Conservation (phyloP, 2,113 vertebrate species). For the Alaudala cheleensis region DNA sequence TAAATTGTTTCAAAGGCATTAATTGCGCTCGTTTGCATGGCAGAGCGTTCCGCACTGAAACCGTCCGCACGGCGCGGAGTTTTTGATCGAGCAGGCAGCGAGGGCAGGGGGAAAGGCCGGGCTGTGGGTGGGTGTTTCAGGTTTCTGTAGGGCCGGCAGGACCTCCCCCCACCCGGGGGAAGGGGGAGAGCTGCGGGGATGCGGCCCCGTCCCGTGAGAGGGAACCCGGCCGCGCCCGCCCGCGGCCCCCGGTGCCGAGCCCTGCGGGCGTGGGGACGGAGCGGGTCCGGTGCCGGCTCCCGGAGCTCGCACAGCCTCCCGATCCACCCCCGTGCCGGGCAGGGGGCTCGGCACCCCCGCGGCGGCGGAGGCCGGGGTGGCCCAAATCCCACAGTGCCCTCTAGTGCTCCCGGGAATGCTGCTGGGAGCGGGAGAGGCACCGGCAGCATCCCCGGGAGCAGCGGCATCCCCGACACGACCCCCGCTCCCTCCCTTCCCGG, state of each 20-base stretch:
- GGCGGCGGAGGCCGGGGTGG: constrained; percentile 74
- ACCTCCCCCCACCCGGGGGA: not conserved
- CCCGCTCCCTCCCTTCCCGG: not conserved
- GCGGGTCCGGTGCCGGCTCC: not conserved
- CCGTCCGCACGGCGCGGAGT: constrained; percentile 50
- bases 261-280: not conserved
- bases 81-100: constrained; percentile 1
- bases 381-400: constrained; percentile 87
- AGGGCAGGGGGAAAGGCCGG: not conserved
- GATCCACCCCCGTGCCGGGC: not conserved
- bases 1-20: constrained; percentile 78
- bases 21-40: constrained; percentile 73
- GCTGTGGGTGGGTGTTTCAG: not conserved
- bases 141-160: not conserved
- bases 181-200: not conserved
- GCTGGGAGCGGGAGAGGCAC: not conserved
- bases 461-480: not conserved
- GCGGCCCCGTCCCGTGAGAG: not conserved
- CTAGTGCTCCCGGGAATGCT: constrained; percentile 79
- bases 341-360: constrained; percentile 55
- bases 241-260: not conserved
- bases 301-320: not conserved
- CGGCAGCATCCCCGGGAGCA: not conserved
- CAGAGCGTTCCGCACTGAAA: constrained; percentile 45
- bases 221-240: not conserved